Conservation (phyloP, 2,888 invertebrate species). For the Trachelus stipa region DNA sequence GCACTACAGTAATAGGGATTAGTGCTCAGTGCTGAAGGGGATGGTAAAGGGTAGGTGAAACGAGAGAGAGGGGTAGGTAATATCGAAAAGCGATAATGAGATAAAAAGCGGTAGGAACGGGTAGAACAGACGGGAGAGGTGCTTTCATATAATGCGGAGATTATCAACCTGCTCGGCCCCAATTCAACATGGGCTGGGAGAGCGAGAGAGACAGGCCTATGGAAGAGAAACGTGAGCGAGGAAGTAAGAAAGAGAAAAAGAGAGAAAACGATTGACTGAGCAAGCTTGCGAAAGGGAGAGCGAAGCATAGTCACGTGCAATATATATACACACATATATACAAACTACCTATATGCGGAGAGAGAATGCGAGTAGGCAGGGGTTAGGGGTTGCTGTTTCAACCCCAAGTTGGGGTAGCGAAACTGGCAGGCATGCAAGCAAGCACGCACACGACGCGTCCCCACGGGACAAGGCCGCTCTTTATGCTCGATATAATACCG, state of each 20-base stretch:
- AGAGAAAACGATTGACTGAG: conserved; percentile 31
- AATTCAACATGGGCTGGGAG: conserved; percentile 32
- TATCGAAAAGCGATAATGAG: neutral
- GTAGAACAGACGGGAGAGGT: neutral
- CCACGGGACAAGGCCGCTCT: conserved; percentile 64
- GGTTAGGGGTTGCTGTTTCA: neutral
- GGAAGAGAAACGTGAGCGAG: conserved; percentile 17
- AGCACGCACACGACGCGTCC: conserved; percentile 58
- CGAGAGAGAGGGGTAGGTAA: neutral
- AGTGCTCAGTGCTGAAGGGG: neutral
- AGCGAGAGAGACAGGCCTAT: conserved; percentile 17
- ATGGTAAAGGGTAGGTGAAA: neutral
- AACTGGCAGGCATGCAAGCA: conserved; percentile 52
- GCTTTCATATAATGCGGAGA: conserved; percentile 63
- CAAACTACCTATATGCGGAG: neutral
- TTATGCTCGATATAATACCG: conserved; percentile 68
- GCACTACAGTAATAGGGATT: neutral
- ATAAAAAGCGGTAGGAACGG: neutral
- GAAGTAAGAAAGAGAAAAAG: conserved; percentile 33
- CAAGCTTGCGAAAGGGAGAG: conserved; percentile 35
- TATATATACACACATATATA: neutral
- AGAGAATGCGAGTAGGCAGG: neutral
- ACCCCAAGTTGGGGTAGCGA: conserved; percentile 18
- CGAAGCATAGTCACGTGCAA: conserved; percentile 15
- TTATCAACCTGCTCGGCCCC: conserved; percentile 62